Conservation (phyloP, 1,140 invertebrate genomes). For the Nebria ingens region DNA sequence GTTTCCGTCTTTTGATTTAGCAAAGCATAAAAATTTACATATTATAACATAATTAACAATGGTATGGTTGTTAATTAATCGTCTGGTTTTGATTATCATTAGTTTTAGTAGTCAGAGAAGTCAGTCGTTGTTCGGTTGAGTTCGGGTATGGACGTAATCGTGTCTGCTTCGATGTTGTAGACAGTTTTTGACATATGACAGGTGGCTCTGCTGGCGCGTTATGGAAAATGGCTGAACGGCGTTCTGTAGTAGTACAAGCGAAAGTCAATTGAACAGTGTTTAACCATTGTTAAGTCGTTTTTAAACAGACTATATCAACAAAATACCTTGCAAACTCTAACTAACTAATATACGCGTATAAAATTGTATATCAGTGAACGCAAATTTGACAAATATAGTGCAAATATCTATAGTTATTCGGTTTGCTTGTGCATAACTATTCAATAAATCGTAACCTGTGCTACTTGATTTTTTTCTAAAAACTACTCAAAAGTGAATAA, state of each 20-base stretch:
- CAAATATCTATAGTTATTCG: background rate
- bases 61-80: background rate
- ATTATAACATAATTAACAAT: background rate
- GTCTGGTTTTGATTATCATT: background rate
- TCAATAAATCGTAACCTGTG: no score
- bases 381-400: background rate
- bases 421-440: no score
- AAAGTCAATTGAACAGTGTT: constrained; percentile 17
- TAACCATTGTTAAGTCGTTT: background rate
- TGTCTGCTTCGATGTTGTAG: constrained; percentile 15
- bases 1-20: no score
- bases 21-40: background rate
- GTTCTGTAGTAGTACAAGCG: constrained; percentile 19
- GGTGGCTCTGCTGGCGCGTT: constrained; percentile 32
- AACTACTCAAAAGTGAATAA: no score
- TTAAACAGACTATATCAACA: background rate
- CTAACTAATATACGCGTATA: no score
- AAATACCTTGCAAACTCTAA: no score
- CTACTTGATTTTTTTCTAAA: no score
- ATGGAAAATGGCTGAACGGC: constrained; percentile 29
- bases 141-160: constrained; percentile 15
- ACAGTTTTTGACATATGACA: constrained; percentile 26
- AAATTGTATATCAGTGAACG: no score
- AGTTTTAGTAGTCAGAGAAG: background rate
- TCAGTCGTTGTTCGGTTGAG: constrained; percentile 5